Conservation (phyloP, 2,797 vertebrate species). For the Tapera naevia region DNA sequence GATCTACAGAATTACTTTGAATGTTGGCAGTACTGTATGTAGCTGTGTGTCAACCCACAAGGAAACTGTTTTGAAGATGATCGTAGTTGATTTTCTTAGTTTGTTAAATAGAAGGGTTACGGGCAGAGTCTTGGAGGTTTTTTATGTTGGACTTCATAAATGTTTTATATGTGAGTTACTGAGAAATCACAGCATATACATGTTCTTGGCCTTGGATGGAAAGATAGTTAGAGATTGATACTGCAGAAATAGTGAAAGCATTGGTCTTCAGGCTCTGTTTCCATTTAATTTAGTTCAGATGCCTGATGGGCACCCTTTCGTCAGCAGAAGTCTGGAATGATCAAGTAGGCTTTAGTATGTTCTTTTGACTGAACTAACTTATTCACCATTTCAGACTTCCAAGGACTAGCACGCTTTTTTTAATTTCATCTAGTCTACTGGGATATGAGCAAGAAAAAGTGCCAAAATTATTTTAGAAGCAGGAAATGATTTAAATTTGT, state of each 20-base stretch:
- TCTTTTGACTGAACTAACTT: background rate
- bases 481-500: background rate
- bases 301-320: fast-evolving
- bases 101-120: no score
- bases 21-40: no score
- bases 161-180: background rate
- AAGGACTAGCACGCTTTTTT: background rate
- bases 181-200: background rate
- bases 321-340: background rate
- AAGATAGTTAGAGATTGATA: background rate
- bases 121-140: no score
- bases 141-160: background rate
- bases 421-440: background rate
- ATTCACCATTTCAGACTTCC: background rate
- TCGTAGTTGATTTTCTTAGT: no score
- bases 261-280: background rate
- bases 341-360: background rate
- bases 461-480: background rate
- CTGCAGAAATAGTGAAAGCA: background rate
- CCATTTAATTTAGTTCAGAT: background rate
- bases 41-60: no score
- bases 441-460: background rate
- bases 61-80: no score
- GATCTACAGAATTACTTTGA: no score
- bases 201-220: background rate